Evolutionary conservation across 2,888 invertebrate species (phyloP).

Genomic region (Tenthredo distinguenda): DNA sequence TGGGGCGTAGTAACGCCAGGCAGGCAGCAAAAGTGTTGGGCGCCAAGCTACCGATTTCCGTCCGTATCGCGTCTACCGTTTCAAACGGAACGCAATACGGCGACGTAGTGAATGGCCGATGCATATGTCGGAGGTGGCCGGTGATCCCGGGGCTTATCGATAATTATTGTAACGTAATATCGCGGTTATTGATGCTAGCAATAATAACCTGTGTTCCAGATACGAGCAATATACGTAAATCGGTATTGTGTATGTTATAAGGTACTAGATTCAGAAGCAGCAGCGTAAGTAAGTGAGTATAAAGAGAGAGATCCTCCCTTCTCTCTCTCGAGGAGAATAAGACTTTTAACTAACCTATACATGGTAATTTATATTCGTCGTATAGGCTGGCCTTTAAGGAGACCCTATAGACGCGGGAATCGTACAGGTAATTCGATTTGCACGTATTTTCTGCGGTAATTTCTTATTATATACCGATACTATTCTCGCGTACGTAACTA

Average conservation of each 20-base stretch:
- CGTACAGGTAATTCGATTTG: conserved; percentile 22
- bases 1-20: conserved; percentile 25
- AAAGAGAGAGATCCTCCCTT: not conserved
- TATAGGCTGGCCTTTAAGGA: not conserved
- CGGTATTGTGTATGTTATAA: not conserved
- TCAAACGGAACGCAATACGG: not conserved
- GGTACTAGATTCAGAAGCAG: not conserved
- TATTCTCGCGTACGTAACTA: not conserved
- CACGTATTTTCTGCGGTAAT: conserved; percentile 1
- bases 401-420: not conserved
- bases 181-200: conserved; percentile 57
- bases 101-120: conserved; percentile 53
- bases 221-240: not conserved
- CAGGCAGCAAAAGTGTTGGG: conserved; percentile 21
- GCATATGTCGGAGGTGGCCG: not conserved
- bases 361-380: not conserved
- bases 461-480: not conserved
- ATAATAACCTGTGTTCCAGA: conserved; percentile 55
- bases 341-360: not conserved
- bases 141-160: conserved; percentile 56
- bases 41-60: conserved; percentile 39
- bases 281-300: not conserved
- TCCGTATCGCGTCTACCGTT: conserved; percentile 12
- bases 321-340: not conserved
- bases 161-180: conserved; percentile 64